phyloP scores from a whole-genome alignment of 2,113 vertebrate species.

The Indicator maculatus region DNA sequence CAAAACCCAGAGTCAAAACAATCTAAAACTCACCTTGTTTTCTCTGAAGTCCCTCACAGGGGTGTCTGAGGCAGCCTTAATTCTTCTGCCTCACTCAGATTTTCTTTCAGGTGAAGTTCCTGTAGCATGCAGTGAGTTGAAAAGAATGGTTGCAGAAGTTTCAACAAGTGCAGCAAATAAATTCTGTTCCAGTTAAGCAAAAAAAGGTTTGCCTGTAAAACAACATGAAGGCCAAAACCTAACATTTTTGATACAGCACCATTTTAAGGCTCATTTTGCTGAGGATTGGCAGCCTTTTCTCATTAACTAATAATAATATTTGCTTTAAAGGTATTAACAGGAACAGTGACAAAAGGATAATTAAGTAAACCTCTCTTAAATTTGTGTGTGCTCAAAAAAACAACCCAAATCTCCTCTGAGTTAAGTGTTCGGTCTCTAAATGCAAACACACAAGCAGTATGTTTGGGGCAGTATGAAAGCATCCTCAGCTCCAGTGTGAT shows the following conservation, averaged over 20 bases:
- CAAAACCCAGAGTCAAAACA: not conserved
- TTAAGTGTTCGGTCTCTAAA: not conserved
- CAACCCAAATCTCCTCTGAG: not conserved
- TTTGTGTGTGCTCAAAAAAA: not conserved
- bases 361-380: not conserved
- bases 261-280: not conserved
- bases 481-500: not conserved
- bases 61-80: not conserved
- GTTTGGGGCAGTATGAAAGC: not conserved
- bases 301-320: not conserved
- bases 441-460: not conserved
- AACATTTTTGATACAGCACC: not conserved
- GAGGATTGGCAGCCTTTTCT: not conserved
- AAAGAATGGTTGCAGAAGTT: not conserved
- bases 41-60: not conserved
- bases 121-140: not conserved
- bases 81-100: not conserved
- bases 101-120: not conserved
- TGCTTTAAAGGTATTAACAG: not conserved
- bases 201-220: not conserved
- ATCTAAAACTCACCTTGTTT: not conserved
- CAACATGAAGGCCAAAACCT: not conserved
- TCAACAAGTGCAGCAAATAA: not conserved
- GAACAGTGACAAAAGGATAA: not conserved
- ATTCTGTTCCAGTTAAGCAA: not conserved